Percentiles rank a stretch among this genome's conserved stretches.
Evolutionary conservation across 2,888 invertebrate species (phyloP).

Genomic region (Caenorhabditis sp.): DNA sequence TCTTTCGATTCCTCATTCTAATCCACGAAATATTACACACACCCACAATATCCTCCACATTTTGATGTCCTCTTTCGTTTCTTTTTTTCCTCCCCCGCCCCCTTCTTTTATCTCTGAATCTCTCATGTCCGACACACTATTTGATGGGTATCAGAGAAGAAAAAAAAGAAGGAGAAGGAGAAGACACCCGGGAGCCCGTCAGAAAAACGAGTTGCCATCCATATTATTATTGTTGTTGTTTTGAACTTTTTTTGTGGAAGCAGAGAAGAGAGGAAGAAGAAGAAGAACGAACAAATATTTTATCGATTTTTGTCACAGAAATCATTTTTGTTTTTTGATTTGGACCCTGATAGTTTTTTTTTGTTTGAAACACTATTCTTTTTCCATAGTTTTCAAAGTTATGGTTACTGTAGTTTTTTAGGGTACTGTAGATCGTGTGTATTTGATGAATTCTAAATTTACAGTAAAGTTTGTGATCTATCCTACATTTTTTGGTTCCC

Average conservation of each 20-base stretch:
- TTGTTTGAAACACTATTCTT: too few relatives aligned
- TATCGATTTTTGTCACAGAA: background rate
- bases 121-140: constrained; percentile 1
- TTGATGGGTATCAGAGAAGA: background rate
- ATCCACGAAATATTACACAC: background rate
- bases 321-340: background rate
- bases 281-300: background rate
- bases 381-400: too few relatives aligned
- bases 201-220: background rate
- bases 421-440: too few relatives aligned
- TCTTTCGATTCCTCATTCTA: too few relatives aligned
- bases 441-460: too few relatives aligned
- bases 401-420: too few relatives aligned
- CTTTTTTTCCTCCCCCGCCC: background rate
- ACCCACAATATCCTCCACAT: background rate
- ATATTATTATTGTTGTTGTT: background rate
- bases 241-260: background rate
- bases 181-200: background rate
- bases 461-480: too few relatives aligned
- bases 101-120: background rate
- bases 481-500: too few relatives aligned
- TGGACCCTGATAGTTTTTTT: background rate
- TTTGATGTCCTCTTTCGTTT: constrained; percentile 1
- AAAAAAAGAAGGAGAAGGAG: too few relatives aligned
- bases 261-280: too few relatives aligned